phyloP scores from a whole-genome alignment of 1,140 invertebrate genomes.

The Anastrepha ludens region DNA sequence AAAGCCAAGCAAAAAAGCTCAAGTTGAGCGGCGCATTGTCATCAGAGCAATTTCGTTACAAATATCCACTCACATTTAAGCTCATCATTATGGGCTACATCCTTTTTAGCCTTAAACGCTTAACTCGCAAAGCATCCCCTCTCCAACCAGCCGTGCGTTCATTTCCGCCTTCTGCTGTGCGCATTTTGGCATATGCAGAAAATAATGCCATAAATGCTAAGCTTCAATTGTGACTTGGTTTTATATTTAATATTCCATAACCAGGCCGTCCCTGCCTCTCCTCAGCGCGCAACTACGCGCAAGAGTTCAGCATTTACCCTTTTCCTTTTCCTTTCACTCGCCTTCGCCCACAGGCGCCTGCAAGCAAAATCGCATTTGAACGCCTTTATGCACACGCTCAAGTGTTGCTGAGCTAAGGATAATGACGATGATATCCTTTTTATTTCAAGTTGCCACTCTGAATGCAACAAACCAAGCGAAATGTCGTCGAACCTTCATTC shows the following conservation, averaged over 20 bases:
- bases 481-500: constrained; percentile 58
- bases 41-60: constrained; percentile 27
- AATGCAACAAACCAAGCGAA: constrained; percentile 50
- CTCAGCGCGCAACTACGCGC: neutral
- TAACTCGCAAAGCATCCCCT: neutral
- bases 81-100: constrained; percentile 31
- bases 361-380: constrained; percentile 57
- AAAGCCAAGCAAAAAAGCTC: neutral
- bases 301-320: too few species aligned
- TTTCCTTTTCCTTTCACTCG: neutral
- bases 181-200: constrained; percentile 19
- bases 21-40: constrained; percentile 6
- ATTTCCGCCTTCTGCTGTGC: neutral
- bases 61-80: constrained; percentile 18
- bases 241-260: constrained; percentile 45
- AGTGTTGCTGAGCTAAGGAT: constrained; percentile 58
- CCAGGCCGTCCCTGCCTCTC: neutral
- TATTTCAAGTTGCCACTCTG: constrained; percentile 53
- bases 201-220: constrained; percentile 1
- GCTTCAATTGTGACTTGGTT: neutral
- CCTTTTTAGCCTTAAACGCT: constrained; percentile 13
- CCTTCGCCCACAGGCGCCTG: constrained; percentile 30
- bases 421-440: constrained; percentile 56
- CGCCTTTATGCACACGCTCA: constrained; percentile 56
- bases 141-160: neutral